A percentile compares a stretch with the other conserved stretches of the same genome.
These are phyloP conservation scores for Numenius phaeopus DNA, from an alignment of 2,797 vertebrate species.

Conservation along the genomic window DNA sequence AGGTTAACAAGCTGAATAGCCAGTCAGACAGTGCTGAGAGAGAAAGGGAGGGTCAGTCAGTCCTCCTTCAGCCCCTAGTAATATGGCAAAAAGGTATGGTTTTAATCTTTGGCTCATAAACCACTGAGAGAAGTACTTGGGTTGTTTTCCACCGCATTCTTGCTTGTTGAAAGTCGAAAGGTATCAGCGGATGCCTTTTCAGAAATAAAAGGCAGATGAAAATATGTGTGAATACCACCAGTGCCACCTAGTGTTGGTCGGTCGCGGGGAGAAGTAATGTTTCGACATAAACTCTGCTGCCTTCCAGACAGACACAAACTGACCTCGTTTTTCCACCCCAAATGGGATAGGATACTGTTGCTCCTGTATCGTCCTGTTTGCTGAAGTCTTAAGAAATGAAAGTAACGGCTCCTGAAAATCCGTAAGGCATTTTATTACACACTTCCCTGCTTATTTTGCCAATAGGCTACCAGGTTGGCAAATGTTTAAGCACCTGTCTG, in stretches of 20 bases:
- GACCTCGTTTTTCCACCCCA: neutral
- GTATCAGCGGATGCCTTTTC: neutral
- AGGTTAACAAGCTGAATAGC: neutral
- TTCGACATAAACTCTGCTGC: neutral
- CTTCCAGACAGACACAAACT: neutral
- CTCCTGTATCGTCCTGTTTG: neutral
- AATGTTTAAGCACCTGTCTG: neutral
- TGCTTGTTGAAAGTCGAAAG: constrained; percentile 32
- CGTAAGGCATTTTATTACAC: neutral
- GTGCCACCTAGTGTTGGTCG: constrained; percentile 74
- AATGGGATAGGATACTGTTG: neutral
- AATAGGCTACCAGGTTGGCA: neutral
- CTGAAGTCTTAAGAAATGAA: neutral
- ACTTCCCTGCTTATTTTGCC: neutral
- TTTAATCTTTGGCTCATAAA: constrained; percentile 36
- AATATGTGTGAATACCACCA: constrained; percentile 58
- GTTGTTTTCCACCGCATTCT: constrained; percentile 59
- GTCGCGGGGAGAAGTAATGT: rapidly evolving
- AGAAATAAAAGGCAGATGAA: neutral
- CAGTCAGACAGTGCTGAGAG: neutral
- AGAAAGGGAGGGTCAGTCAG: neutral
- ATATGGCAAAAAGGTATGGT: neutral
- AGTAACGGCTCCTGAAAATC: neutral
- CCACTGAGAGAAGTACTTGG: constrained; percentile 30
- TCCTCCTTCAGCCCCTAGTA: neutral